Percentiles rank a stretch among this genome's conserved stretches.
Conservation (phyloP, 2,113 vertebrate genomes). For the Tetrao urogallus region DNA sequence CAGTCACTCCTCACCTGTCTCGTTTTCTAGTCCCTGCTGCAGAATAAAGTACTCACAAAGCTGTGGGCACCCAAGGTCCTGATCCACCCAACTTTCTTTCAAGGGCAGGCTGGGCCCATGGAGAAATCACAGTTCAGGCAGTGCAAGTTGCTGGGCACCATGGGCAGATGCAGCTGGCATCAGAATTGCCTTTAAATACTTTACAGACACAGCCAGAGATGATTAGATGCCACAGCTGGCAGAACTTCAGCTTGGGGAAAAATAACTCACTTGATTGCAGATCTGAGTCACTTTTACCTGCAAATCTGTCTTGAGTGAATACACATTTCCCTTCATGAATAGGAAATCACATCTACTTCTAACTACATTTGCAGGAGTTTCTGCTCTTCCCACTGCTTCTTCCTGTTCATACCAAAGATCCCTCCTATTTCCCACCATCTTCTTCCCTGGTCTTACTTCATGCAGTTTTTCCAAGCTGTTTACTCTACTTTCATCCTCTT, state of each 20-base stretch:
- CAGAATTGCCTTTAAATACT: not conserved
- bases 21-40: not conserved
- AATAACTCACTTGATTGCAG: not conserved
- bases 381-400: not conserved
- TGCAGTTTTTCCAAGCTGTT: not conserved
- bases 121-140: not conserved
- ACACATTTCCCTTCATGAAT: not conserved
- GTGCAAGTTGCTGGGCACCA: not conserved
- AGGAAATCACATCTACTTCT: not conserved
- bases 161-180: not conserved
- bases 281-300: not conserved
- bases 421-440: not conserved
- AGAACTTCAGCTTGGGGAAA: not conserved
- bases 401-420: not conserved
- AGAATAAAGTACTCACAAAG: not conserved
- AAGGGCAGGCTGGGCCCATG: not conserved
- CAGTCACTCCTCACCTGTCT: not conserved
- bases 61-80: rapidly evolving
- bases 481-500: not conserved
- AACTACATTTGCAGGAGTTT: not conserved
- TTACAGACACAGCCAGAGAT: not conserved
- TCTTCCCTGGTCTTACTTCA: not conserved
- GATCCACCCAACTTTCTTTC: not conserved
- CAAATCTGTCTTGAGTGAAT: not conserved
- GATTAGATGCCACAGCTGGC: not conserved